Evolutionary conservation across 2,113 vertebrate species (phyloP).

Genomic region (Tringa solitaria): DNA sequence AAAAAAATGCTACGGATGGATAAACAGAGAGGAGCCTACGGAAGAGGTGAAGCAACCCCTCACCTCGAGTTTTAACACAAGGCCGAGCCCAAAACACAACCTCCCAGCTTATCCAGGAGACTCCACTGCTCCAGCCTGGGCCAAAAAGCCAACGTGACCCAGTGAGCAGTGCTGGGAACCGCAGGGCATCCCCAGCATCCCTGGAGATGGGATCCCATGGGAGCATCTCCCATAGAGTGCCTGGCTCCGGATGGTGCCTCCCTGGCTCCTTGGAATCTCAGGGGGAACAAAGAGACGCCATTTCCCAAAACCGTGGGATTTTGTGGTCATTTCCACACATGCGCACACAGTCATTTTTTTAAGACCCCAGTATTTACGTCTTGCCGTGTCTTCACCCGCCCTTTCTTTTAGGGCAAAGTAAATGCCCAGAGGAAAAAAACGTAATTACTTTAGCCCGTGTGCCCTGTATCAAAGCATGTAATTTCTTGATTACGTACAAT

Average conservation of each 20-base stretch:
- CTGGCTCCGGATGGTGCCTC: neutral
- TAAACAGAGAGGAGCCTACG: neutral
- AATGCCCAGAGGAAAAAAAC: neutral
- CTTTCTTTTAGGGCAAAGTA: neutral
- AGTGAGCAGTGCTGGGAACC: fast-evolving
- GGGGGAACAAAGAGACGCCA: neutral
- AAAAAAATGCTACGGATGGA: fast-evolving
- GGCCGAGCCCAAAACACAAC: neutral
- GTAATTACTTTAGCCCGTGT: neutral
- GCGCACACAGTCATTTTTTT: neutral
- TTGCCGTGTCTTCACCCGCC: neutral
- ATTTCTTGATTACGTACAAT: neutral
- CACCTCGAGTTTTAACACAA: neutral
- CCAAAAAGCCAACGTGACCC: neutral
- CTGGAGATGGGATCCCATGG: fast-evolving
- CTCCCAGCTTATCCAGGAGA: neutral
- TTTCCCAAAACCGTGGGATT: neutral
- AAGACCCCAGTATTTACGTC: neutral
- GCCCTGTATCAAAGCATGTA: neutral
- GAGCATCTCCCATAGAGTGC: fast-evolving
- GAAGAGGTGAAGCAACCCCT: neutral
- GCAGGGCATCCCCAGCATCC: fast-evolving
- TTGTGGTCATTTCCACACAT: fast-evolving
- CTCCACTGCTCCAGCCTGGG: neutral
- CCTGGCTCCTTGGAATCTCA: neutral